phyloP scores from a whole-genome alignment of 2,797 vertebrate genomes.

The Sandelia bainsii region DNA sequence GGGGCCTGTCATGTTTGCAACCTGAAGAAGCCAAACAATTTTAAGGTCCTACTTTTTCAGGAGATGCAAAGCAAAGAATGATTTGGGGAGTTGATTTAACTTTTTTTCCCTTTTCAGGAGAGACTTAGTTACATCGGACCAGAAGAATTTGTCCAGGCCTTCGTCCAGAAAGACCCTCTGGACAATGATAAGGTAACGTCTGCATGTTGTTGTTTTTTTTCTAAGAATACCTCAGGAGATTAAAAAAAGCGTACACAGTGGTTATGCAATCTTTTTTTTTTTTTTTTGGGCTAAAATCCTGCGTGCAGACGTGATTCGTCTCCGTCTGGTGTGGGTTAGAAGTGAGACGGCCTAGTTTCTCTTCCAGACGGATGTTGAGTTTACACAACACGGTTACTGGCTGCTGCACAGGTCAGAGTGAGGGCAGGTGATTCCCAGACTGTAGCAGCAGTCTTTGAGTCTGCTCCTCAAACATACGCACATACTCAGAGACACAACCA shows the following conservation, averaged over 20 bases:
- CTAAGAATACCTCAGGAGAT: constrained; percentile 23
- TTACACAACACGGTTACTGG: constrained; percentile 44
- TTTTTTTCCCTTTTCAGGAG: constrained; percentile 84
- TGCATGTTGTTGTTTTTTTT: constrained; percentile 9
- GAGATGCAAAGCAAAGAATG: background rate
- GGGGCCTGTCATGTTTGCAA: too few relatives aligned
- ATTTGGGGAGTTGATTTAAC: constrained; percentile 5
- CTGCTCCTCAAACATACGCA: constrained; percentile 8
- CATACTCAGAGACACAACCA: constrained; percentile 6
- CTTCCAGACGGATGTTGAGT: constrained; percentile 46
- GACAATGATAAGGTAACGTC: constrained; percentile 92
- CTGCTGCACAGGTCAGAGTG: constrained; percentile 27
- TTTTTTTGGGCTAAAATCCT: background rate
- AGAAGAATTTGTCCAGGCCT: constrained; percentile 95
- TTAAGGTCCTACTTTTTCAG: background rate
- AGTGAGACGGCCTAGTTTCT: constrained; percentile 33
- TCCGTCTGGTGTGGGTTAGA: background rate
- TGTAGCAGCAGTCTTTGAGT: constrained; percentile 9
- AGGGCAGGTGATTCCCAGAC: constrained; percentile 60
- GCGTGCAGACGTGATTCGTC: background rate
- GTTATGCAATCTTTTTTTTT: constrained; percentile 30
- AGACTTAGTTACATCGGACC: constrained; percentile 95
- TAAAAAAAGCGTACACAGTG: background rate
- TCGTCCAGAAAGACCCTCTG: constrained; percentile 92
- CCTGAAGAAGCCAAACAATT: background rate